These are phyloP conservation scores for Caenorhabditis sp. DNA, from an alignment of 2,888 invertebrate species.

Conservation along the genomic window DNA sequence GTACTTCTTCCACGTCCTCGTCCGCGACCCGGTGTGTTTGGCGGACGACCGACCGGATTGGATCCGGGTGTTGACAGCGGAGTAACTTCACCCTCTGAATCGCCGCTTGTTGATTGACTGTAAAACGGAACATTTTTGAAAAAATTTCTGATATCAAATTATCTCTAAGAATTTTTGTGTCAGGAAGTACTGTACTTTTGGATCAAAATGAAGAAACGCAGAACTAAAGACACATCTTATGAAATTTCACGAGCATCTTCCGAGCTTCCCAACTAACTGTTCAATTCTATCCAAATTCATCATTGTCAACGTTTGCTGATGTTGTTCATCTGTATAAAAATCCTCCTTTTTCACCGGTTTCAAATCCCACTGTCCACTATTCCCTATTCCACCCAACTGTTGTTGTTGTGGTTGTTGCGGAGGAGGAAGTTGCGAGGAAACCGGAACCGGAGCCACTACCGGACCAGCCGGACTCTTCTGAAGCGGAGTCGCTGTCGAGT, in stretches of 20 bases:
- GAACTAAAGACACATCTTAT: no score
- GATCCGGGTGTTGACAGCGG: slow-evolving; percentile 11
- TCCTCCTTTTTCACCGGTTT: slow-evolving; percentile 38
- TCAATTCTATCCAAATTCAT: slow-evolving; percentile 12
- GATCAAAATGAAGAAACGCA: no score
- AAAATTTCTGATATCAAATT: no score
- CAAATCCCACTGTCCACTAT: slow-evolving; percentile 4
- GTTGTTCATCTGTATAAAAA: slow-evolving; percentile 16
- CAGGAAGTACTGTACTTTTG: no score
- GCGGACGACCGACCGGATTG: slow-evolving; percentile 37
- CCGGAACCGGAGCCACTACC: not conserved
- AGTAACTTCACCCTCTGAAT: slow-evolving; percentile 31
- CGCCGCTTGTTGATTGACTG: slow-evolving; percentile 23
- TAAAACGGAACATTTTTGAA: slow-evolving; percentile 7
- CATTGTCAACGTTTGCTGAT: slow-evolving; percentile 3
- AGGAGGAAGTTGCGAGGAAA: not conserved
- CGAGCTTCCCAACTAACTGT: not conserved
- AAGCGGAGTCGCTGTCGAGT: slow-evolving; percentile 7
- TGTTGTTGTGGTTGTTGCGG: not conserved
- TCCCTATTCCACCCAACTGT: not conserved
- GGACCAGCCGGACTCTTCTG: slow-evolving; percentile 23
- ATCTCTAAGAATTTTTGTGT: no score
- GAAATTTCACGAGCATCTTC: no score
- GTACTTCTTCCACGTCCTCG: slow-evolving; percentile 55
- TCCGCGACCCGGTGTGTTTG: slow-evolving; percentile 47